These are phyloP conservation scores for Nestor notabilis DNA, from an alignment of 2,113 vertebrate species.

Conservation along the genomic window DNA sequence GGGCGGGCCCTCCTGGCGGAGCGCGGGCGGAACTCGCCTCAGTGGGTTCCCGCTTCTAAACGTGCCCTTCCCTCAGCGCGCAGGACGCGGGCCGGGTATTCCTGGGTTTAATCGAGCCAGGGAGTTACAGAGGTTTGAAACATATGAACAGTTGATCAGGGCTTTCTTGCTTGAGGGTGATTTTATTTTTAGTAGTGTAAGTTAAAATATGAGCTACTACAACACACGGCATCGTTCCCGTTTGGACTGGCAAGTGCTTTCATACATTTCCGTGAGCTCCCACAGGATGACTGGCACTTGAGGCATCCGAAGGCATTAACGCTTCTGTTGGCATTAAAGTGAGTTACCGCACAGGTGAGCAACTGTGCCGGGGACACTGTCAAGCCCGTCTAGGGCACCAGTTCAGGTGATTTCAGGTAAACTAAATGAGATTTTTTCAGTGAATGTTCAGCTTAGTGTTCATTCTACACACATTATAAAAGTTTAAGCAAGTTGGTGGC, in stretches of 20 bases:
- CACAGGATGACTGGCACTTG: background rate
- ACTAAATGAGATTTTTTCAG: background rate
- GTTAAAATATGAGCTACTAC: background rate
- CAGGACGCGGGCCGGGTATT: background rate
- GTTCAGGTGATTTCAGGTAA: background rate
- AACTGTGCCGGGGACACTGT: background rate
- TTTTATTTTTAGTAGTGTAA: background rate
- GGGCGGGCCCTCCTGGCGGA: background rate
- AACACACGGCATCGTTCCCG: background rate
- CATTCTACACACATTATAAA: background rate
- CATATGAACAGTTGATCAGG: background rate
- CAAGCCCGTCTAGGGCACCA: background rate
- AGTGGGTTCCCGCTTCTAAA: accelerated
- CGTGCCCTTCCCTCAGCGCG: background rate
- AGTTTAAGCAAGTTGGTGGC: background rate
- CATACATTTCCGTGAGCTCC: background rate
- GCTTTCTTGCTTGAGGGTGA: background rate
- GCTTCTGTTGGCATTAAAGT: background rate
- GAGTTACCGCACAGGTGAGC: background rate
- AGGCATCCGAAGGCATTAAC: background rate
- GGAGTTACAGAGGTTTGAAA: background rate
- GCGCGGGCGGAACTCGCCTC: too few relatives aligned
- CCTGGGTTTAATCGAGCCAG: background rate
- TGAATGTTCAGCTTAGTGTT: background rate
- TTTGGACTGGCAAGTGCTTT: background rate